These are phyloP conservation scores for Drosophila silvestris DNA, from an alignment of 2,888 invertebrate genomes.

Conservation along the genomic window DNA sequence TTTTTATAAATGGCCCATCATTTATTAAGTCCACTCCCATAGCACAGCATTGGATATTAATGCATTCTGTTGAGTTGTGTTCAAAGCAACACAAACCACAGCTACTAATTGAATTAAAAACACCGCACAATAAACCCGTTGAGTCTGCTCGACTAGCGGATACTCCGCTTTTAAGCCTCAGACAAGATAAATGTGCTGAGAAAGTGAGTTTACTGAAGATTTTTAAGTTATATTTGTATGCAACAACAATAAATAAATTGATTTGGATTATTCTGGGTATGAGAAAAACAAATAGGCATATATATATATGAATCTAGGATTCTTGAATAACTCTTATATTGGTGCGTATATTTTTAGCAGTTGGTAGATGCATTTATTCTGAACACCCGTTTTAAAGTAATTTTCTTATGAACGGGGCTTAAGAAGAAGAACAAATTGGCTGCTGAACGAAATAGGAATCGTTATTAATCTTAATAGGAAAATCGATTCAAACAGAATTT, in stretches of 20 bases:
- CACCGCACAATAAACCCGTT: background rate
- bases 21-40: conserved; percentile 7
- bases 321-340: background rate
- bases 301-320: background rate
- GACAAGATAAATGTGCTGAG: background rate
- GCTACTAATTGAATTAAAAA: conserved; percentile 28
- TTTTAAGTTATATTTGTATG: no score
- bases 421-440: conserved; percentile 4
- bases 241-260: no score
- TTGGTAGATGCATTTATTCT: background rate
- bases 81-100: conserved; percentile 14
- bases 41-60: conserved; percentile 2
- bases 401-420: background rate
- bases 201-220: background rate
- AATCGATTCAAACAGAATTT: conserved; percentile 56
- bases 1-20: background rate
- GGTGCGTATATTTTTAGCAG: background rate
- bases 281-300: no score
- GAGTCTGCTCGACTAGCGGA: background rate
- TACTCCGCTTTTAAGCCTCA: background rate
- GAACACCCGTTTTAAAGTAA: background rate
- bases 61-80: background rate
- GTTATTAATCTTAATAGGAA: conserved; percentile 49
- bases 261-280: no score
- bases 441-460: conserved; percentile 31